A percentile compares a stretch with the other conserved stretches of the same genome.
phyloP scores from a whole-genome alignment of 2,888 invertebrate species.

The Protonemura montana region DNA sequence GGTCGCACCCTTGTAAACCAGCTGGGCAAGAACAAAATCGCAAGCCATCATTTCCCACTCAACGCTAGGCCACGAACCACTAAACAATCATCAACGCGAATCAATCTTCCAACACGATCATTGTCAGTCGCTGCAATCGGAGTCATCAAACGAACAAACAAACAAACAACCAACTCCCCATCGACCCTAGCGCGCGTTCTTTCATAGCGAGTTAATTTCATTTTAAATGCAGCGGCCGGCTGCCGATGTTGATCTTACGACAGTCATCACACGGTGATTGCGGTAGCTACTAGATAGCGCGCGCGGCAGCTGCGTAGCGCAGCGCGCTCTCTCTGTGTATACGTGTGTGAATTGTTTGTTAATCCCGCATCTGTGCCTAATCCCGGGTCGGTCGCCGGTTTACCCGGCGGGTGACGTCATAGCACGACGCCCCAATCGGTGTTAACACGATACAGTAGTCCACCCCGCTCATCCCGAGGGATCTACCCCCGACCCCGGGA shows the following conservation, averaged over 20 bases:
- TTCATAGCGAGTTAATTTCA: slow-evolving; percentile 26
- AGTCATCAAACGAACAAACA: background rate
- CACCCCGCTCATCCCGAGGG: no score
- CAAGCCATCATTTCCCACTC: background rate
- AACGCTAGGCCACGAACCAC: background rate
- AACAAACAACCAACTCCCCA: background rate
- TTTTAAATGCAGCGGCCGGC: slow-evolving; percentile 9
- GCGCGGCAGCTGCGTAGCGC: no score
- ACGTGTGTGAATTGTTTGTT: slow-evolving; percentile 25
- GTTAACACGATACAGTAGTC: no score
- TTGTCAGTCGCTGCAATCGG: background rate
- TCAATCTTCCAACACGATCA: background rate
- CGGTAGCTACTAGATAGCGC: background rate
- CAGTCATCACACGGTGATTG: background rate
- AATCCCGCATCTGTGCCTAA: slow-evolving; percentile 24
- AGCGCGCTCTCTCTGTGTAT: background rate
- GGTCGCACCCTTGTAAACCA: background rate
- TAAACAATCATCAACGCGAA: background rate
- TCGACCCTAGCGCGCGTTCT: background rate
- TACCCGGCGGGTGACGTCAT: background rate
- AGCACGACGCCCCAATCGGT: background rate
- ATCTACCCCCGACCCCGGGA: no score
- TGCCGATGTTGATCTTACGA: background rate
- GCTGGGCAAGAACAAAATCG: background rate
- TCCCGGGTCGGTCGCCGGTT: background rate